Base-by-base conservation (phyloP, 2,113 vertebrate genomes). In the Raja brachyura region DNA sequence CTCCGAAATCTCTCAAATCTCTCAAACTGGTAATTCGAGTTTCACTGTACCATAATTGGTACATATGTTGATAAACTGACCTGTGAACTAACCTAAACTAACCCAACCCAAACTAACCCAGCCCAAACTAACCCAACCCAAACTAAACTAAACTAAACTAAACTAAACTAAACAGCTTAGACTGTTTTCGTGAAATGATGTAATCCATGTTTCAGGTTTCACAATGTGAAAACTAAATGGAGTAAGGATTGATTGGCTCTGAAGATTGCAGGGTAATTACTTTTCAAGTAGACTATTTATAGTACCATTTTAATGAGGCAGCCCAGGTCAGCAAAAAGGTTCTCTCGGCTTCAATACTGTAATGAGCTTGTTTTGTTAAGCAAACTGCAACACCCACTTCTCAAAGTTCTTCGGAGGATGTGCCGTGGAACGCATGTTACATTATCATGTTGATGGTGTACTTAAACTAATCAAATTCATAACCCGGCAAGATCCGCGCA, bases 321-420 rank as follows among this genome's bases (percentile, higher is more conserved):
- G 59, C 59, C 83, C 83, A 66, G 59, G 83, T 88, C 59, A 88
- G 61, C 83, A 88, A 61, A 88, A 88, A 63, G n/a, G 28, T 63
- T 88, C 28, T 63, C n/a, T 3, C 59, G 31, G 83, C 59, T 88
- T 63, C 31, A 88, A 7, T 88, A 14, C 83, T 31, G 83, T 88
- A 63, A 88, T 88, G 61, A 63, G 83, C 28, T 88, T 88, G 28
- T 88, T 88, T 88, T 88, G 56, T 88, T 63, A 66, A 63, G 83
- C 83, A 63, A 88, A 63, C 25, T 31, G 59, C 83, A 86, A 88
- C 59, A 63, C 83, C 59, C 83, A 88, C 83, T 63, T 59, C 28
- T 88, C 5, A 5, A 14, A 63, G 28, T 14, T 63, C 28, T 88
- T 59, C 28, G 14, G 83, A 63, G 59, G 18, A 66, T n/a, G n/a